phyloP scores from a whole-genome alignment of 2,797 vertebrate species.

The Falco peregrinus region DNA sequence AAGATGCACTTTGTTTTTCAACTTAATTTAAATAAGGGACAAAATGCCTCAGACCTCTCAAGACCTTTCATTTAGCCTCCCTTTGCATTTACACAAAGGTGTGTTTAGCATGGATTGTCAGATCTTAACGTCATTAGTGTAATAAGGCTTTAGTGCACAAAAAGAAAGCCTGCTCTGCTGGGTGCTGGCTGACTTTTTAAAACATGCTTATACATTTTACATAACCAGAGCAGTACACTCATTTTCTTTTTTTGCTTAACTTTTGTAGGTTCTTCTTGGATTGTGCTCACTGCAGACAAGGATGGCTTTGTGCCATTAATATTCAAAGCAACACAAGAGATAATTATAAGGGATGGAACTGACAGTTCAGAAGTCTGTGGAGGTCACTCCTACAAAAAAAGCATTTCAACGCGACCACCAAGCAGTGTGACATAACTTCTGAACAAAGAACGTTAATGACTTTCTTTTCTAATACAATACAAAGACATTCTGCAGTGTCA shows the following conservation, averaged over 20 bases:
- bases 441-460: neutral
- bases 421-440: conserved; percentile 69
- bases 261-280: conserved; percentile 86
- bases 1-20: neutral
- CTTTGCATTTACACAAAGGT: neutral
- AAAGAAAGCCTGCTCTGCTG: neutral
- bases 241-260: neutral
- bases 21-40: neutral
- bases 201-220: neutral
- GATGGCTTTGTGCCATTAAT: conserved; percentile 90
- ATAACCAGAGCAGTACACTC: neutral
- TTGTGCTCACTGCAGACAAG: conserved; percentile 87
- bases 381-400: conserved; percentile 43
- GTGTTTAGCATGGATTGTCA: conserved; percentile 2
- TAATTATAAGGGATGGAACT: conserved; percentile 85
- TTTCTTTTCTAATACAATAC: neutral
- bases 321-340: conserved; percentile 87
- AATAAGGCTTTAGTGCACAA: conserved; percentile 42
- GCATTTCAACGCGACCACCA: conserved; percentile 25
- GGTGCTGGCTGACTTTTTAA: neutral
- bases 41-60: neutral
- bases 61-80: neutral
- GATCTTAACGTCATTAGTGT: conserved; percentile 10
- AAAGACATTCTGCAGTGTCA: neutral
- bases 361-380: conserved; percentile 53